Evolutionary conservation across 1,140 invertebrate genomes (phyloP), one percentile per base, ranked within the genome.

Genomic region (Bombus difficillimus): DNA sequence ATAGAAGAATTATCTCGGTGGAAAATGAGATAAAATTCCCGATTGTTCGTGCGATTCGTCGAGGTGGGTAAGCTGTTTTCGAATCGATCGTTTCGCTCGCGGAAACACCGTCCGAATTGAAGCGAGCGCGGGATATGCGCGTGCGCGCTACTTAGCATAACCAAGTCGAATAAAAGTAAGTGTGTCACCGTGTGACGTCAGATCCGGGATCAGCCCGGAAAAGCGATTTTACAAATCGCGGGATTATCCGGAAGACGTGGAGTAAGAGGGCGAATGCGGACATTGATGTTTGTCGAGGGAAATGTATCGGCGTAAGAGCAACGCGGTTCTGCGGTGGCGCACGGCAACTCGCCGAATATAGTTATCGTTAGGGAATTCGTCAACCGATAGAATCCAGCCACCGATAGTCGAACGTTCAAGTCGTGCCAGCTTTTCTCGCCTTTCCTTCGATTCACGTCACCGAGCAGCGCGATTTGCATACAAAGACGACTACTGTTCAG

Each of bases 341-440:
- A 84, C 86, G 62, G 22, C 39, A 91, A 90, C 85, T 90, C 90
- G 57, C n/a, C 72, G 90, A 91, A 92, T 91, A 92, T 92, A 92
- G 89, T 92, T 92, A 92, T 89, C 88, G 91, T 92, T 90, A 81
- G 87, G 71, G 88, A 92, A 92, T 92, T 92, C 89, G 90, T 91
- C 91, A 89, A 91, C 78, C 88, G 91, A 92, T 91, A 88, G 86
- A 73, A 85, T 47, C 53, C 80, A 62, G 82, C 77, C 18, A 47
- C 25, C 28, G 71, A 57, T 62, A 75, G 85, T 82, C 77, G 78
- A 91, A 88, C 85, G 15, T 68, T 34, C 3, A 2, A 15, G 76
- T 32, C 64, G 69, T 83, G 85, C 81, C 89, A 89, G 79, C 91
- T 91, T 91, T 91, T 91, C 88, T 88, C 88, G 79, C 74, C 81